A percentile compares a stretch with the other conserved stretches of the same genome.
phyloP scores from a whole-genome alignment of 2,113 vertebrate genomes.

The Chrysemys picta region DNA sequence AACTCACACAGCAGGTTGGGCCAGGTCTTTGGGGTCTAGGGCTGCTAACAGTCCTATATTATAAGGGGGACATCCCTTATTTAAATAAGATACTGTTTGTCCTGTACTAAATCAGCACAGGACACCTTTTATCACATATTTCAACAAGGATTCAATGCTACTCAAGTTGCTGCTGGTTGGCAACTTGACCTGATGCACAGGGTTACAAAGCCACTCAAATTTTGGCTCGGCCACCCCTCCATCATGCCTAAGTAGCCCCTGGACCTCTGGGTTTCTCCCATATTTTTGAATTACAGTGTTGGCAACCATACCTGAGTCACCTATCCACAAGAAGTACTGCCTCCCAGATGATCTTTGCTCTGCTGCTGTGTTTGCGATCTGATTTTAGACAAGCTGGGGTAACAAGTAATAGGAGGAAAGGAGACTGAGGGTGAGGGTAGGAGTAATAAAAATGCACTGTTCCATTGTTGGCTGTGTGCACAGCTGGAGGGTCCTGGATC shows the following conservation, averaged over 20 bases:
- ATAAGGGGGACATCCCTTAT: background rate
- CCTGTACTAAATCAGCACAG: background rate
- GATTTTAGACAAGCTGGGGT: too few species aligned
- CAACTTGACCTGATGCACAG: background rate
- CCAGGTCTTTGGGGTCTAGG: background rate
- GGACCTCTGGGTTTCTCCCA: background rate
- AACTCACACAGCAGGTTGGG: background rate
- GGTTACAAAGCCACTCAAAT: background rate
- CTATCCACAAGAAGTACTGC: background rate
- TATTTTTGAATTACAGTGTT: background rate
- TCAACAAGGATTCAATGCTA: background rate
- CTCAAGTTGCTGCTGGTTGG: background rate
- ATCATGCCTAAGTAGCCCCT: background rate
- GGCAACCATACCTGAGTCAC: background rate
- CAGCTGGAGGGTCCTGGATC: background rate
- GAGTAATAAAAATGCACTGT: background rate
- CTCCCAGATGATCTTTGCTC: background rate
- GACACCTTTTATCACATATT: background rate
- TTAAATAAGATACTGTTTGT: background rate
- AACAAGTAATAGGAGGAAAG: background rate
- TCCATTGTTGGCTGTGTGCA: background rate
- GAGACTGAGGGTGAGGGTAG: background rate
- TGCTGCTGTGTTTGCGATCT: too few species aligned
- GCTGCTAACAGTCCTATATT: background rate
- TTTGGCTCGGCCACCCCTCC: background rate